These are phyloP conservation scores for Phyllostomus discolor DNA, from an alignment of 2,113 vertebrate species.

Conservation along the genomic window DNA sequence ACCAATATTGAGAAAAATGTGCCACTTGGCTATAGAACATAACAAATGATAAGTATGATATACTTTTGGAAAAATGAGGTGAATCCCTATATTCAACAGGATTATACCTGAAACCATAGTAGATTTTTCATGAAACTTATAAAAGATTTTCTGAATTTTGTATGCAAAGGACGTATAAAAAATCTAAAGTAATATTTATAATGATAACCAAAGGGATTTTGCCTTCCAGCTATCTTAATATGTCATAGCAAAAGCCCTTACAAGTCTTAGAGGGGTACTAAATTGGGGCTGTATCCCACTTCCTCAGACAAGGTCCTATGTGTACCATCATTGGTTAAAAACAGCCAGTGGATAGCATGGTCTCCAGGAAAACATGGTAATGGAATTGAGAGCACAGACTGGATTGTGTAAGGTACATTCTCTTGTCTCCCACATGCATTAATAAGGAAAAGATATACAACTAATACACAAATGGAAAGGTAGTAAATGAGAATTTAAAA, in stretches of 20 bases:
- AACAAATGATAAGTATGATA: not conserved
- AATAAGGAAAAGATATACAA: not conserved
- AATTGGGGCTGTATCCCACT: accelerated
- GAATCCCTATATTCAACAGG: not conserved
- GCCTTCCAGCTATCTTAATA: not conserved
- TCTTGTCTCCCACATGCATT: not conserved
- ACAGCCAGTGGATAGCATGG: accelerated
- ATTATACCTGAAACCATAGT: not conserved
- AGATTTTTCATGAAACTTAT: not conserved
- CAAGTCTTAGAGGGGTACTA: not conserved
- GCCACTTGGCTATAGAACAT: not conserved
- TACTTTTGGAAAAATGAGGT: not conserved
- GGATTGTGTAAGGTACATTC: not conserved
- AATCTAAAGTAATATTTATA: not conserved
- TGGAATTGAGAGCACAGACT: not conserved
- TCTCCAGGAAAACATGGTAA: accelerated
- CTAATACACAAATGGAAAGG: not conserved
- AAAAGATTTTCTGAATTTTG: not conserved
- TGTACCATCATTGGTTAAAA: not conserved
- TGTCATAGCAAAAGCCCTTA: not conserved
- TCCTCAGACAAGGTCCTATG: not conserved
- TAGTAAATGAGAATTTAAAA: not conserved
- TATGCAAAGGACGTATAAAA: not conserved
- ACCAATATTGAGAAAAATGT: not conserved
- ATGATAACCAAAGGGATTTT: not conserved